These are phyloP conservation scores for Plectropomus leopardus DNA, from an alignment of 2,113 vertebrate genomes.

Conservation along the genomic window DNA sequence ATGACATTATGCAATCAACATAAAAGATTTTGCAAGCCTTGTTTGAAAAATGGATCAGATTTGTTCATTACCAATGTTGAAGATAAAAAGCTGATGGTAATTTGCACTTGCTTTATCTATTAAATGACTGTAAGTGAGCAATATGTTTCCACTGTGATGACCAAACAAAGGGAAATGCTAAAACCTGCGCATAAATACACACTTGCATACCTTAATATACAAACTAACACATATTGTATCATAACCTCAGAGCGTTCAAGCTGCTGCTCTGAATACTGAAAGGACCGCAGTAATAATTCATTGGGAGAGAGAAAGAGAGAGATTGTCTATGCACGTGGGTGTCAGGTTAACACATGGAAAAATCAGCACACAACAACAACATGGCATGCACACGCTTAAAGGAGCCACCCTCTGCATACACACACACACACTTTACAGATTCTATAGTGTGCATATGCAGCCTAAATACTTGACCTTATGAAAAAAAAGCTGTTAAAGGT, in stretches of 20 bases:
- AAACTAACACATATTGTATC: background rate
- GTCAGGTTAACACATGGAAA: slow-evolving; percentile 77
- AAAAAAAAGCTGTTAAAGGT: background rate
- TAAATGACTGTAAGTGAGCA: background rate
- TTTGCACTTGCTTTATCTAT: background rate
- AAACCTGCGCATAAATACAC: background rate
- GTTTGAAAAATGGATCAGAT: no score
- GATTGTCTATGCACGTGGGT: slow-evolving; percentile 76
- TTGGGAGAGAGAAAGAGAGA: slow-evolving; percentile 65
- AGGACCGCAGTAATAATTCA: slow-evolving; percentile 73
- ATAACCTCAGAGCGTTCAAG: slow-evolving; percentile 37
- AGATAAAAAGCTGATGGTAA: no score
- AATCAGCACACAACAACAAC: slow-evolving; percentile 78
- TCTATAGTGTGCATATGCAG: background rate
- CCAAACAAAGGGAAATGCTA: background rate
- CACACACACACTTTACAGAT: background rate
- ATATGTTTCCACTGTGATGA: background rate
- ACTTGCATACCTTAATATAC: background rate
- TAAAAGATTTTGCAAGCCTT: background rate
- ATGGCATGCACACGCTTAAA: slow-evolving; percentile 60
- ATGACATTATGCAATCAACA: no score
- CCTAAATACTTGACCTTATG: background rate
- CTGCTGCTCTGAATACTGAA: slow-evolving; percentile 49
- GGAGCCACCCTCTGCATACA: slow-evolving; percentile 6
- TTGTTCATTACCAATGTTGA: background rate